A percentile compares a stretch with the other conserved stretches of the same genome.
Evolutionary conservation across 2,797 vertebrate genomes (phyloP).

Genomic region (Sebastes hubbsi): DNA sequence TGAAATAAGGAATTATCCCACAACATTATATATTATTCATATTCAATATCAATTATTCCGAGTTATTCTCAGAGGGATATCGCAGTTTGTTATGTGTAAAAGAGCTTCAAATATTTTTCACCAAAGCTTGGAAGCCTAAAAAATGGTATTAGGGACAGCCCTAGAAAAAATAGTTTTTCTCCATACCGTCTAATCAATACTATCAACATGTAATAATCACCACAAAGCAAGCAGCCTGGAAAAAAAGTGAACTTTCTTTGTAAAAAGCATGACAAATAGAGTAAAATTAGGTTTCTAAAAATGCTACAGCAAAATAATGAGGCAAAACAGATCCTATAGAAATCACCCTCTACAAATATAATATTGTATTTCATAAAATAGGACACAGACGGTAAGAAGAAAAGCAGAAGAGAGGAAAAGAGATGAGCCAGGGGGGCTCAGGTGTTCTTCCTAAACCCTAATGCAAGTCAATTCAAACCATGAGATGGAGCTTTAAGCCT

Average conservation of each 20-base stretch:
- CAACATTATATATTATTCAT: too few relatives aligned
- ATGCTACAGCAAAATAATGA: neutral
- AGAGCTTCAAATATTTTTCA: neutral
- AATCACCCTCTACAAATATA: neutral
- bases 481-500: conserved; percentile 9
- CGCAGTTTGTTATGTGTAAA: too few relatives aligned
- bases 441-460: conserved; percentile 24
- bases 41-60: too few relatives aligned
- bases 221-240: neutral
- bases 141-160: too few relatives aligned
- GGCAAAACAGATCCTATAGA: neutral
- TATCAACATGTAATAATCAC: neutral
- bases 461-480: conserved; percentile 23
- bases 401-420: too few relatives aligned
- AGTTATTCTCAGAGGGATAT: too few relatives aligned
- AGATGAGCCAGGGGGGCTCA: conserved; percentile 21
- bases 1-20: too few relatives aligned
- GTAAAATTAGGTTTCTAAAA: neutral
- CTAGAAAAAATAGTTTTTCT: neutral
- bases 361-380: neutral
- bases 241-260: neutral
- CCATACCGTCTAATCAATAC: neutral
- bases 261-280: neutral
- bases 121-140: too few relatives aligned
- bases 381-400: neutral